phyloP scores from a whole-genome alignment of 2,113 vertebrate species.

The Caretta caretta region DNA sequence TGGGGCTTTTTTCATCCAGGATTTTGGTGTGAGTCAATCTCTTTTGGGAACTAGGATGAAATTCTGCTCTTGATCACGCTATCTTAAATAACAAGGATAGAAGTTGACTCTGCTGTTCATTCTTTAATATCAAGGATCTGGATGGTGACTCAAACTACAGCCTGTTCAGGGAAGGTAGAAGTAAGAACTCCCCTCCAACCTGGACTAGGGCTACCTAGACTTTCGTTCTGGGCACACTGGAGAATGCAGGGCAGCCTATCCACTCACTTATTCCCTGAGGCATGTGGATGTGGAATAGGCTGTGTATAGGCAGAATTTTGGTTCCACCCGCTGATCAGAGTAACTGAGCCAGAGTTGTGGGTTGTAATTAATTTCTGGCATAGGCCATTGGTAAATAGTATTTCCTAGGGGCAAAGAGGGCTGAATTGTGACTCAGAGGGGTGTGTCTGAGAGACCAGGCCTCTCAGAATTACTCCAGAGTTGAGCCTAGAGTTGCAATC shows the following conservation, averaged over 20 bases:
- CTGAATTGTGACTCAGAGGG: rapidly evolving
- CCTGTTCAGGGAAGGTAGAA: background rate
- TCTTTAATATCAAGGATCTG: background rate
- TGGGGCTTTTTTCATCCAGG: background rate
- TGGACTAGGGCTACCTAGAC: rapidly evolving
- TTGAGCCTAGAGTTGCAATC: background rate
- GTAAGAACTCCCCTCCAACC: rapidly evolving
- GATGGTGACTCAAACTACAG: background rate
- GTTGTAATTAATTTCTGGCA: background rate
- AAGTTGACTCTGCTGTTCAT: background rate
- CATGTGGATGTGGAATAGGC: background rate
- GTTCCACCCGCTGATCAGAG: background rate
- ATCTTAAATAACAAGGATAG: background rate
- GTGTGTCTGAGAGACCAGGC: background rate
- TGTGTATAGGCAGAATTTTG: background rate
- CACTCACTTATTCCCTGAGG: background rate
- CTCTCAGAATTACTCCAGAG: background rate
- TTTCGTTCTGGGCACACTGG: rapidly evolving
- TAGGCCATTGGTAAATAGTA: background rate
- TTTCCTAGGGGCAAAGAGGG: rapidly evolving
- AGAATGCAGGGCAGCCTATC: rapidly evolving
- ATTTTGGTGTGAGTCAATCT: rapidly evolving
- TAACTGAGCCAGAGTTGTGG: background rate
- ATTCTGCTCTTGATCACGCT: background rate
- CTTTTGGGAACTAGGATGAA: background rate